Percentiles rank a stretch among this genome's conserved stretches.
Evolutionary conservation across 2,797 vertebrate genomes (phyloP).

Genomic region (Malurus splendens): DNA sequence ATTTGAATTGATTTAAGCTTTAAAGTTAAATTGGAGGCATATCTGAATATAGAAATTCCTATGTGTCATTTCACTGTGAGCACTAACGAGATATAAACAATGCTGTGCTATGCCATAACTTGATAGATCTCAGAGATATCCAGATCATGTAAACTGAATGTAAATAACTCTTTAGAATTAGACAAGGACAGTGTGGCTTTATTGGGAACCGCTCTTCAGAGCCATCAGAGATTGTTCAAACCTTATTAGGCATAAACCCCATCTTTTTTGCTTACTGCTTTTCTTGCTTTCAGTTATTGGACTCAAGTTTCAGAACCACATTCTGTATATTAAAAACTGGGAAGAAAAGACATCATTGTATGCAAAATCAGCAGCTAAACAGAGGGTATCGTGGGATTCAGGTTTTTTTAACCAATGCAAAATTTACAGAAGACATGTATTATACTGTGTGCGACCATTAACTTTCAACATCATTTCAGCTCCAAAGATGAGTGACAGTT

Average conservation of each 20-base stretch:
- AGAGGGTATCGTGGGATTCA: neutral
- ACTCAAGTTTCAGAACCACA: neutral
- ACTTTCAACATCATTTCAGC: neutral
- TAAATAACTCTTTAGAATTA: neutral
- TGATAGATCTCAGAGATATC: neutral
- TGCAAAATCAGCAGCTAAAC: neutral
- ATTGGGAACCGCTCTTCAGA: neutral
- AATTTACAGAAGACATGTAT: neutral
- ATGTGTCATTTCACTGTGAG: neutral
- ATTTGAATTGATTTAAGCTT: conserved; percentile 57
- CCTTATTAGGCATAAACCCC: neutral
- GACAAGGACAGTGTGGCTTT: neutral
- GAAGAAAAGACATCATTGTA: neutral
- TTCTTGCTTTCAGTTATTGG: neutral
- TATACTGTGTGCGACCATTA: neutral
- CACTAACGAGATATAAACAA: neutral
- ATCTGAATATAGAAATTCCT: conserved; percentile 3
- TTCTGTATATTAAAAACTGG: neutral
- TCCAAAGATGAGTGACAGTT: neutral
- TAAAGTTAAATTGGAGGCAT: conserved; percentile 34
- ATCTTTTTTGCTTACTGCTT: neutral
- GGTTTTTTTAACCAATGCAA: neutral
- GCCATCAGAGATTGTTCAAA: neutral
- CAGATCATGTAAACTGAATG: neutral
- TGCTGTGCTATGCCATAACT: neutral